Evolutionary conservation across 2,888 invertebrate genomes (phyloP).

Genomic region (Parnassius orleans): DNA sequence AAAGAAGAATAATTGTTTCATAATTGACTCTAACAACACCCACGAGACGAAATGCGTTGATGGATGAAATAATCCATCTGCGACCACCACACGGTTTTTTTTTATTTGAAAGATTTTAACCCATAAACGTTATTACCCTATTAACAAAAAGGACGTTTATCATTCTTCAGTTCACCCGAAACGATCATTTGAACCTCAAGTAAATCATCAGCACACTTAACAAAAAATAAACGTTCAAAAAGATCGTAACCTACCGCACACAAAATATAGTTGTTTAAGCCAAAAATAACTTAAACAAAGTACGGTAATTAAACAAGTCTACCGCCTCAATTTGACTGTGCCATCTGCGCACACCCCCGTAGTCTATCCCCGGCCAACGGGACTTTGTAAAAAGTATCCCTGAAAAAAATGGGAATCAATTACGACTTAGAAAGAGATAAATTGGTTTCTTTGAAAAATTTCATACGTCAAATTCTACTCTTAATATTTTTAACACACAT

Average conservation of each 20-base stretch:
- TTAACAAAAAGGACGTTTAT: neutral
- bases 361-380: slow-evolving; percentile 23
- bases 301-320: slow-evolving; percentile 37
- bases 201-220: neutral
- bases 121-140: neutral
- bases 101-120: too few species aligned
- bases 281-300: slow-evolving; percentile 37
- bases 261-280: slow-evolving; percentile 13
- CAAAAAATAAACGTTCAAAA: slow-evolving; percentile 5
- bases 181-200: neutral
- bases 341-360: slow-evolving; percentile 41
- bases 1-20: too few species aligned
- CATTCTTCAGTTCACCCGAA: neutral
- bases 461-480: slow-evolving; percentile 1
- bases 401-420: slow-evolving; percentile 22
- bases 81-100: too few species aligned
- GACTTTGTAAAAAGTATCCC: slow-evolving; percentile 23
- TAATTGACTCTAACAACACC: too few species aligned
- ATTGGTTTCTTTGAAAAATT: slow-evolving; percentile 16
- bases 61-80: too few species aligned
- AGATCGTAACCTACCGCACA: slow-evolving; percentile 19
- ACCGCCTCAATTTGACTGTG: slow-evolving; percentile 31
- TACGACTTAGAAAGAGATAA: slow-evolving; percentile 20
- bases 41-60: too few species aligned
- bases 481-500: neutral